Evolutionary conservation across 2,888 invertebrate species (phyloP), one percentile per base, ranked within the genome.

Genomic region (Drosophila fungiperda): DNA sequence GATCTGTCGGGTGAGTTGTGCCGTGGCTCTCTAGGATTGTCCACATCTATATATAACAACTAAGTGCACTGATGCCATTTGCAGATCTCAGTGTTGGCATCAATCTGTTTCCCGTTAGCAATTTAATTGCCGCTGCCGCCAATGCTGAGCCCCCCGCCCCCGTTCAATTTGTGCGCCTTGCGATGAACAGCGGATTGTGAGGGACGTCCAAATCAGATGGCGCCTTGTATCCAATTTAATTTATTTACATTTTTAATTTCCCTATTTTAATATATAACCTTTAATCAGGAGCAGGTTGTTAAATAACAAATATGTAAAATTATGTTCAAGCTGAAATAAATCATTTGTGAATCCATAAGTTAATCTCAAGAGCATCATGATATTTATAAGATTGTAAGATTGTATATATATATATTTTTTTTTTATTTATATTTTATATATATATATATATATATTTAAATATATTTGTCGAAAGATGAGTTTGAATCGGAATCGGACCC

Each of bases 181-280:
- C 80, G 62, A 87, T 89, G 82, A 91, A 92, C 64, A 91, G 91
- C 35, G 92, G 91, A 3, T 78, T 91, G 42, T 85, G 70, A 88
- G 53, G 4, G 57, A 29, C 26, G 73, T 45, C 52, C 59, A 12
- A n/a, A 6, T 29, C 35, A 68, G 55, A 50, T 58, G 58, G 61
- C 67, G 76, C 69, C 54, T 23, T 29, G 12, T 49, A 57, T 48
- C 63, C 62, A 35, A 62, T 60, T 59, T 61, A 49, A 59, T 53
- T 52, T 38, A 36, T 20, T 11, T 3, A 1, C 15, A 7, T 49
- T 17, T 17, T 11, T 50, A 3, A 3, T 20, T 12, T 17, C 4
- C 26, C 26, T 29, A 29, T 29, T 29, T 29, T 29, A 29, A 23
- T 40, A 11, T 26, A 53, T 53, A 42, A 36, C 50, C 55, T 58